phyloP scores from a whole-genome alignment of 2,888 invertebrate species.

The Drosophila pullipes region DNA sequence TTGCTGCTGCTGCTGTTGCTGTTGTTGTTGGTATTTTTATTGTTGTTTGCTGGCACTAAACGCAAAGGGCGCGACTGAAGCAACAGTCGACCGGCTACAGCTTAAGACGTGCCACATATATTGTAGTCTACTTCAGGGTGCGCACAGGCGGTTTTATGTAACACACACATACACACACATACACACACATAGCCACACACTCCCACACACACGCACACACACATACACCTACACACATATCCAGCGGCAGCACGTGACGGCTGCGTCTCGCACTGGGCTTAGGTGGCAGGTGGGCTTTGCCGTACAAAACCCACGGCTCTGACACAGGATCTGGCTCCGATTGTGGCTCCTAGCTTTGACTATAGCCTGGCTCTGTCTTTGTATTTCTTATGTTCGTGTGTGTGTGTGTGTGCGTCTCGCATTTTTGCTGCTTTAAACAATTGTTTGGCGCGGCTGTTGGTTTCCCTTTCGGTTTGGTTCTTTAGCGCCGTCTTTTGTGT shows the following conservation, averaged over 20 bases:
- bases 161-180: conserved; percentile 9
- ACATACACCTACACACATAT: conserved; percentile 8
- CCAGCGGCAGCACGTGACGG: conserved; percentile 57
- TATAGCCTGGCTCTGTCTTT: conserved; percentile 40
- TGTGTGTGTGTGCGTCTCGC: conserved; percentile 42
- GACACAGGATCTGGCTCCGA: conserved; percentile 19
- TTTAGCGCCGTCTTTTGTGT: conserved; percentile 32
- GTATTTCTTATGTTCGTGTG: conserved; percentile 11
- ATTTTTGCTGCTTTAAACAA: conserved; percentile 70
- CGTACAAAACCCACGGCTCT: conserved; percentile 36
- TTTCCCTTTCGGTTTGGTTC: conserved; percentile 35
- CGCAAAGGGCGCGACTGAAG: conserved; percentile 75
- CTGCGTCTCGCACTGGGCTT: conserved; percentile 38
- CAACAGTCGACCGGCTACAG: conserved; percentile 67
- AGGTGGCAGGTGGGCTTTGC: conserved; percentile 57
- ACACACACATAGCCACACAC: neutral
- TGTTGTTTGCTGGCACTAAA: conserved; percentile 68
- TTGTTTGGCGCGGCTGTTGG: conserved; percentile 54
- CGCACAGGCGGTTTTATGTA: conserved; percentile 49
- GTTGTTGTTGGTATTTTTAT: conserved; percentile 63
- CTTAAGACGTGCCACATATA: conserved; percentile 68
- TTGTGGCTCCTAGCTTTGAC: conserved; percentile 30
- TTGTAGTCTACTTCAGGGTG: conserved; percentile 61
- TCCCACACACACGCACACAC: neutral
- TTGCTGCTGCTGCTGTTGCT: conserved; percentile 24